A percentile compares a stretch with the other conserved stretches of the same genome.
Evolutionary conservation across 2,113 vertebrate species (phyloP).

Genomic region (Steatornis caripensis): DNA sequence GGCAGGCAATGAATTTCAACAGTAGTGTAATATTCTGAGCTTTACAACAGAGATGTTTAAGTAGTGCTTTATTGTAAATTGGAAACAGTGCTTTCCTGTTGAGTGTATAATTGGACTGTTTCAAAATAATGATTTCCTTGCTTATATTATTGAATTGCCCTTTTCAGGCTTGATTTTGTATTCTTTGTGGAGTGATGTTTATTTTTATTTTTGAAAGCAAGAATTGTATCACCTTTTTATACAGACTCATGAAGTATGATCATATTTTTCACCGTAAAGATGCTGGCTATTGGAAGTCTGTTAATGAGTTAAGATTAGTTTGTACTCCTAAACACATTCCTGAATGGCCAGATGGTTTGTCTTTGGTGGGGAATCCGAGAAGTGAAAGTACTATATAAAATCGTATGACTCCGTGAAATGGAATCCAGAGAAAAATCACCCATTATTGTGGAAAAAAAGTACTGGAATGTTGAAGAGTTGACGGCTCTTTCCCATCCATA

Average conservation of each 20-base stretch:
- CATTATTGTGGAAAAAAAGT: background rate
- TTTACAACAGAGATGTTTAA: background rate
- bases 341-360: background rate
- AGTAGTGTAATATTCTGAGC: background rate
- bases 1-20: slow-evolving; percentile 8
- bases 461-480: background rate
- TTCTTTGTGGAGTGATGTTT: background rate
- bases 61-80: background rate
- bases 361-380: background rate
- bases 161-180: background rate
- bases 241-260: background rate
- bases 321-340: background rate
- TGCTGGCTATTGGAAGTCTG: background rate
- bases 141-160: background rate
- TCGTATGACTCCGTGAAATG: background rate
- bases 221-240: background rate
- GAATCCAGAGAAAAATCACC: background rate
- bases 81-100: background rate
- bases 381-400: background rate
- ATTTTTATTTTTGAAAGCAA: background rate
- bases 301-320: background rate
- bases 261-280: background rate
- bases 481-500: background rate
- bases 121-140: background rate
- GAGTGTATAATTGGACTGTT: background rate